Base-by-base conservation (phyloP, 2,113 vertebrate species). In the Oceanites oceanicus region DNA sequence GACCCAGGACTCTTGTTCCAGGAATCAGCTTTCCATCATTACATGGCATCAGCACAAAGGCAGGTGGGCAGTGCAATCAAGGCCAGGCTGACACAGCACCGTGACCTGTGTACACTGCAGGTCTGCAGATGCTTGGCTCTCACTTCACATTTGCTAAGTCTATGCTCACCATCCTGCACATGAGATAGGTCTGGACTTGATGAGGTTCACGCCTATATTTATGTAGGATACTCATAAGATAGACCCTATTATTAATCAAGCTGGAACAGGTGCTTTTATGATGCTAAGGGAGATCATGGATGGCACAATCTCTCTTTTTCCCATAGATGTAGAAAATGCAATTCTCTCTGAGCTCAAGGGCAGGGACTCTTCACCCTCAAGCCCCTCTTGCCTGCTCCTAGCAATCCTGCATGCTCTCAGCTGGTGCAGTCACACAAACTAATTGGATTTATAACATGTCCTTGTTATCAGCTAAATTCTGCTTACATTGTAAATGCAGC, bases 21-120 rank as follows among this genome's bases (percentile, higher is more conserved):
- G 67, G 72, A 94, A n/a, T 83, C 30, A 30, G 6, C 32, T 32
- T 47, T 84, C 34, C 47, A 30, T 9, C 36, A 58, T 22, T 29
- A 6, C 44, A 1, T 17, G 45, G 53, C 79, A 55, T 15, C 65
- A 82, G 29, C 38, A 42, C 27, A 20, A 50, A 27, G 53, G 42
- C 68, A 70, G 81, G 30, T 3, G 22, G 27, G 55, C 50, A 55
- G 38, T 3, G 5, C 0, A 0, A 7, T 5, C 55, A 45, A 42
- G 89, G 72, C 17, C 5, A 1, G 68, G 14, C 52, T 74, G 86
- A 59, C 68, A 77, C 42, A 67, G 20, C 22, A 21, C 15, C 25
- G 79, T 81, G 79, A 63, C 38, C 55, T n/a, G 10, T 19, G 42
- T 16, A 36, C 55, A 5, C 65, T 59, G 36, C 32, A 63, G 11